phyloP scores from a whole-genome alignment of 2,797 vertebrate species.

The Amphiprion clarkii region DNA sequence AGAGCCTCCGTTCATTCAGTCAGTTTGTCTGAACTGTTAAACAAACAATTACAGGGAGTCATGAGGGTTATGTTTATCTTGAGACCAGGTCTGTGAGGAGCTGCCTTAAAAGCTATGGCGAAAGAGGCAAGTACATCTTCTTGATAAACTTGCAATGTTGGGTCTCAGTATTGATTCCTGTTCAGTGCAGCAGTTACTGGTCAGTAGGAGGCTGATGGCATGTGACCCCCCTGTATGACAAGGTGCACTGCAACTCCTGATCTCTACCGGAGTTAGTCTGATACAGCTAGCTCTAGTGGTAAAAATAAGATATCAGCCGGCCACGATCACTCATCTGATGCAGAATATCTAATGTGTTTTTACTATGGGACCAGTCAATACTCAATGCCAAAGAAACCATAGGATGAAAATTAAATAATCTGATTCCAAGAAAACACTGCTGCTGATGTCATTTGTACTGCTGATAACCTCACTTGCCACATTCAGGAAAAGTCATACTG shows the following conservation, averaged over 20 bases:
- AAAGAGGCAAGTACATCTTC: slow-evolving; percentile 69
- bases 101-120: slow-evolving; percentile 75
- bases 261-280: slow-evolving; percentile 6
- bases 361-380: too few species aligned
- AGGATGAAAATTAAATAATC: too few species aligned
- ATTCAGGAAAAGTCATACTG: too few species aligned
- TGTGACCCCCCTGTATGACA: slow-evolving; percentile 73
- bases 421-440: too few species aligned
- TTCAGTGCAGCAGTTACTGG: slow-evolving; percentile 75
- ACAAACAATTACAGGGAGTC: slow-evolving; percentile 76
- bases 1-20: slow-evolving; percentile 78
- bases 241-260: slow-evolving; percentile 33
- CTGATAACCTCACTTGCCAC: too few species aligned
- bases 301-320: slow-evolving; percentile 4
- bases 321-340: slow-evolving; percentile 2
- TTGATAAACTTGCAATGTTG: slow-evolving; percentile 68
- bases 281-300: slow-evolving; percentile 3
- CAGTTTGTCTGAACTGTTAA: slow-evolving; percentile 74
- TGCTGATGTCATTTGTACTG: too few species aligned
- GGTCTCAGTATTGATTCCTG: slow-evolving; percentile 82
- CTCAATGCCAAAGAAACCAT: too few species aligned
- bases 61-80: slow-evolving; percentile 83
- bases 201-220: slow-evolving; percentile 81
- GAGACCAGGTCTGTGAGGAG: slow-evolving; percentile 63
- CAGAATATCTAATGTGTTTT: background rate